Evolutionary conservation across 2,113 vertebrate species (phyloP).

Genomic region (Scomber scombrus): DNA sequence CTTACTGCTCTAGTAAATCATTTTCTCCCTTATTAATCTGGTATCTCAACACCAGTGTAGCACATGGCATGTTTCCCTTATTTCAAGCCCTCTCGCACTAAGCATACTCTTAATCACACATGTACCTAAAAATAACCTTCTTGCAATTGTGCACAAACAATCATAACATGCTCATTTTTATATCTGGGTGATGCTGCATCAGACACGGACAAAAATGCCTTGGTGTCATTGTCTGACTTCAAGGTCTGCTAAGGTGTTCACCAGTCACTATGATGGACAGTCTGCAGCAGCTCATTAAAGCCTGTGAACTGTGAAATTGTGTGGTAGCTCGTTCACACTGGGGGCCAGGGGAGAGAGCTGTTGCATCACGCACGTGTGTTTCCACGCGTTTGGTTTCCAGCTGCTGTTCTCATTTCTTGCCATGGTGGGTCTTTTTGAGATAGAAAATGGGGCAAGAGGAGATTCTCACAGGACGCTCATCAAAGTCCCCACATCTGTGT

Average conservation of each 20-base stretch:
- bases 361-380: slow-evolving; percentile 56
- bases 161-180: slow-evolving; percentile 7
- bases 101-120: slow-evolving; percentile 55
- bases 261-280: slow-evolving; percentile 68
- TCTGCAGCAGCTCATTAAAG: slow-evolving; percentile 76
- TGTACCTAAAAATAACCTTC: slow-evolving; percentile 54
- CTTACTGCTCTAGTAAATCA: background rate
- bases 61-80: slow-evolving; percentile 13
- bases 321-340: slow-evolving; percentile 35
- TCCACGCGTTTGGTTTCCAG: slow-evolving; percentile 66
- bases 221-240: slow-evolving; percentile 28
- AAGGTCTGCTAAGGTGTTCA: slow-evolving; percentile 53
- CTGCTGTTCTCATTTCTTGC: slow-evolving; percentile 66
- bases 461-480: slow-evolving; percentile 75
- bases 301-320: slow-evolving; percentile 78
- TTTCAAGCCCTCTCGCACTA: slow-evolving; percentile 21
- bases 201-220: slow-evolving; percentile 30
- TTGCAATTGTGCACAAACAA: slow-evolving; percentile 9
- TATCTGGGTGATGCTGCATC: slow-evolving; percentile 35
- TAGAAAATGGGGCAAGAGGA: slow-evolving; percentile 75
- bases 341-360: slow-evolving; percentile 19
- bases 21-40: background rate
- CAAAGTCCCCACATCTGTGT: slow-evolving; percentile 54
- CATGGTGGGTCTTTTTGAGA: slow-evolving; percentile 43
- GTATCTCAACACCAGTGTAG: slow-evolving; percentile 6